Base-by-base conservation (phyloP, 1,140 invertebrate genomes). In the Sinella curviseta region DNA sequence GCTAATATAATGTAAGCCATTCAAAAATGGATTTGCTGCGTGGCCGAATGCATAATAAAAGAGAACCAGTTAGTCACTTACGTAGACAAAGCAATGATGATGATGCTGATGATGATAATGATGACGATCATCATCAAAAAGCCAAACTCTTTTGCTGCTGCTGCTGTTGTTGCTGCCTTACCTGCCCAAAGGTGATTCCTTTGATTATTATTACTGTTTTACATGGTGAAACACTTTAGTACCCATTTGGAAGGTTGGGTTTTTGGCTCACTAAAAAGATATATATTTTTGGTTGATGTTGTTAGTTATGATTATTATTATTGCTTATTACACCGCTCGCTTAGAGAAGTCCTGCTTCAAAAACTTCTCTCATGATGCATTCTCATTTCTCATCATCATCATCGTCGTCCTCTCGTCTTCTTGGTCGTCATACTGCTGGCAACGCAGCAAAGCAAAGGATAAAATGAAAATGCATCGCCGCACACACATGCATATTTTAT, bases 241-340 rank as follows among this genome's bases (percentile, higher is more conserved):
- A 33, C 31, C 28, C 65, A 70, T 70, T 70, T 70, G 65, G 65
- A 70, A 70, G 65, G 65, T 70, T 70, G 65, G 65, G 65, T 33
- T 65, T n/a, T n/a, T 26, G 24, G 26, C 31, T 70, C 65, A 33
- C 26, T n/a, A 65, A 26, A 65, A 26, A 65, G 57, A 65, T 65
- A n/a, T n/a, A n/a, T n/a, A n/a, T 70, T 70, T 70, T 30, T 70
- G 4, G 65, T 30, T 70, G 65, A 4, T 70, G 65, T 70, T 30
- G 65, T 70, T 70, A 70, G 65, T 70, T 70, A 70, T 70, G 65
- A 70, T 70, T 70, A 70, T 70, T 70, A 70, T 70, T 70, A 70
- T 70, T 70, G 65, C 65, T 70, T 70, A 70, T 70, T 70, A 70
- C 31, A 31, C 31, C 26, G 24, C 65, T 31, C 26, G 26, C 65